Evolutionary conservation across 92 coral and sea anemone genomes (phyloP), one percentile per base, ranked within the genome.

Genomic region (Ricordea florida): DNA sequence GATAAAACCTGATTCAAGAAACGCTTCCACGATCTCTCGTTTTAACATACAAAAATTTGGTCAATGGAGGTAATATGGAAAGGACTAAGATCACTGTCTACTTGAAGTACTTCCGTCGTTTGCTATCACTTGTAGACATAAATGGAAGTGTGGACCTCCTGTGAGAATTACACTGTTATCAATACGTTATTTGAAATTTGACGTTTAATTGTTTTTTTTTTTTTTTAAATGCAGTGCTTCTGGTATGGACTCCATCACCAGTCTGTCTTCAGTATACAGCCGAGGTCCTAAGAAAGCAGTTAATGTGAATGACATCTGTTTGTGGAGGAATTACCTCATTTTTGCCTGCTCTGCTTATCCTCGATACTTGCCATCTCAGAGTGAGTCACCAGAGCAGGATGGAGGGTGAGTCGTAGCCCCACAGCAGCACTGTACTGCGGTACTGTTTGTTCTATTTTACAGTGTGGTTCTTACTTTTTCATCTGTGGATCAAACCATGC

Each of bases 191-290:
- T 37, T 37, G 7, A 37, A 37, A n/a, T n/a, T n/a, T n/a, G n/a
- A n/a, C n/a, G n/a, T n/a, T 37, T n/a, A 8, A 37, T 20, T 23
- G 20, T 36, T 9, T 18, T 21, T 10, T 31, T 14, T 16, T 35
- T 26, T 17, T 26, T 20, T 63, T 16, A 10, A n/a, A 57, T 71
- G 13, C 66, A 96, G 99, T 37, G 90, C 96, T 2, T 96, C 99
- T 20, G 99, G 99, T 4, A 96, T 96, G 93, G 99, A 96, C 75
- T 96, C 99, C 18, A 88, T 96, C 57, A 85, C 99, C 10, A 96
- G 97, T 61, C 86, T 96, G 53, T 93, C 97, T 30, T 87, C 99
- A 9, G 92, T 96, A 57, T 89, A 96, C 67, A 86, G 88, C 74
- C 93, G 99, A 32, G 97, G 97, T 10, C 89, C 99, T 29, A 96